Percentiles rank a stretch among this genome's conserved stretches.
Evolutionary conservation across 2,113 vertebrate genomes (phyloP).

Genomic region (human (Homo sapiens)): DNA sequence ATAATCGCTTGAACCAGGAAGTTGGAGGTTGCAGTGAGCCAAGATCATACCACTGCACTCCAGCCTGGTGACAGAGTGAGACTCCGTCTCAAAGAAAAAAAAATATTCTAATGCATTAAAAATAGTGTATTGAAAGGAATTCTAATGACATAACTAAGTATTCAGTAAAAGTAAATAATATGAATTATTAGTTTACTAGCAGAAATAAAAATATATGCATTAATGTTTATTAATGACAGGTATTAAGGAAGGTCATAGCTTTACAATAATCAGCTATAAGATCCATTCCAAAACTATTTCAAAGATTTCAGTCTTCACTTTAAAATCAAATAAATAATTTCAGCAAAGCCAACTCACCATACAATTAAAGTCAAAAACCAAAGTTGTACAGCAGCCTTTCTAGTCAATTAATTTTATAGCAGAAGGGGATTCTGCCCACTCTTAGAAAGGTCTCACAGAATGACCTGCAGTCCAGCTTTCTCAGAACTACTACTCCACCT

Average conservation of each 20-base stretch:
- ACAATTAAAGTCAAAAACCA: not conserved
- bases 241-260: not conserved
- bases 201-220: not conserved
- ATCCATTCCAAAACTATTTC: not conserved
- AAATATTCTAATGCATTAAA: conserved; percentile 24
- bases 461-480: not conserved
- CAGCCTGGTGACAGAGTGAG: too few relatives aligned
- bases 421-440: not conserved
- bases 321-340: not conserved
- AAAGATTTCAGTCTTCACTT: not conserved
- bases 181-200: not conserved
- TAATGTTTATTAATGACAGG: not conserved
- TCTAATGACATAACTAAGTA: not conserved
- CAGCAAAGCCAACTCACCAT: not conserved
- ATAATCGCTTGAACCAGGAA: too few relatives aligned
- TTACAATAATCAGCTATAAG: not conserved
- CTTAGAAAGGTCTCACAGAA: not conserved
- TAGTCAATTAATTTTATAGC: not conserved
- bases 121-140: conserved; percentile 37
- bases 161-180: not conserved
- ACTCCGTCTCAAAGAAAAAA: not conserved
- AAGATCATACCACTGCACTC: too few relatives aligned
- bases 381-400: not conserved
- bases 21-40: too few relatives aligned
- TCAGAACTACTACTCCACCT: rapidly evolving